Evolutionary conservation across 35 echinoderm and acorn worm species (phyloP).

Genomic region (Patiria miniata): DNA sequence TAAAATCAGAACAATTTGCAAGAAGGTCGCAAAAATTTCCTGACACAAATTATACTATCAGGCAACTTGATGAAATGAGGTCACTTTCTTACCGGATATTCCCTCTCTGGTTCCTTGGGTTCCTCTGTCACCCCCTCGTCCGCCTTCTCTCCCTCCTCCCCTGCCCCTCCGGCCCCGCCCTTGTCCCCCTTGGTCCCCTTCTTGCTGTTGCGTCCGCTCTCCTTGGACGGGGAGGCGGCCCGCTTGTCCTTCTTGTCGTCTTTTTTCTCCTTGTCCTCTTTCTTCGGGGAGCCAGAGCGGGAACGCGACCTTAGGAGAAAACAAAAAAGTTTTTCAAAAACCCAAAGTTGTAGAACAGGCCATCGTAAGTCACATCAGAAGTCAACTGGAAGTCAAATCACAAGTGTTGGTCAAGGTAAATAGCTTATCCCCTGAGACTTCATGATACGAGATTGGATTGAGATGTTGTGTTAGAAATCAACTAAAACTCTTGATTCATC

Average conservation of each 20-base stretch:
- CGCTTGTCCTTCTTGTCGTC: slow-evolving; percentile 84
- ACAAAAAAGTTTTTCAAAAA: not conserved
- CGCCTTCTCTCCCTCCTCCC: slow-evolving; percentile 3
- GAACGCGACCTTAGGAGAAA: slow-evolving; percentile 18
- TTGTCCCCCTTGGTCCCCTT: slow-evolving; percentile 80
- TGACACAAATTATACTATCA: too few species aligned
- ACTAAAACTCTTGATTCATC: too few species aligned
- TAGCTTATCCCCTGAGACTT: too few species aligned
- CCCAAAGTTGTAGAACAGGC: too few species aligned
- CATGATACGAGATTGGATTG: too few species aligned
- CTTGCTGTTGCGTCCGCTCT: slow-evolving; percentile 70
- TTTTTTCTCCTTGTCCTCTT: slow-evolving; percentile 57
- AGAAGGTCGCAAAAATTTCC: too few species aligned
- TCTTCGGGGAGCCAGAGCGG: slow-evolving; percentile 84
- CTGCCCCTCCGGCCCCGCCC: slow-evolving; percentile 35
- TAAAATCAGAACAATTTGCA: too few species aligned
- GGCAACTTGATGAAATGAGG: too few species aligned
- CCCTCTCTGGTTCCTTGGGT: slow-evolving; percentile 72
- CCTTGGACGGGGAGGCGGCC: slow-evolving; percentile 48
- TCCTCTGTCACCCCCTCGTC: slow-evolving; percentile 33
- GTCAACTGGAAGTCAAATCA: too few species aligned
- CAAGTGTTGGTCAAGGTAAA: too few species aligned
- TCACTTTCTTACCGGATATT: slow-evolving; percentile 73
- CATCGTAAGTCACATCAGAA: too few species aligned
- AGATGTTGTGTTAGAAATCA: too few species aligned